Percentiles rank a stretch among this genome's conserved stretches.
These are phyloP conservation scores for Atta colombica DNA, from an alignment of 1,140 invertebrate species.

Conservation along the genomic window DNA sequence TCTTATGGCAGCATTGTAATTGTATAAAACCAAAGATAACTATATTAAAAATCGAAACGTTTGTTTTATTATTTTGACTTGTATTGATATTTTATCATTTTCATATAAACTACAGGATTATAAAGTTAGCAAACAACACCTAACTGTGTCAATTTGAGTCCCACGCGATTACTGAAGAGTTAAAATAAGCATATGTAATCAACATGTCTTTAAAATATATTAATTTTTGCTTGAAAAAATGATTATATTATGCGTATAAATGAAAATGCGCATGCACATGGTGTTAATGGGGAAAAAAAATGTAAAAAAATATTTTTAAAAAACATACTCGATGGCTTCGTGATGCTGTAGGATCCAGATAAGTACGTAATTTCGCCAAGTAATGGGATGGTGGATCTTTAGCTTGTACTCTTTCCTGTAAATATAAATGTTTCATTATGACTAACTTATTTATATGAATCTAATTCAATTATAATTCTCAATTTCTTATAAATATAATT, in stretches of 20 bases:
- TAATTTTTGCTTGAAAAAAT: neutral
- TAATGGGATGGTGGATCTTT: conserved; percentile 98
- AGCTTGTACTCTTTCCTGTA: conserved; percentile 97
- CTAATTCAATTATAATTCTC: neutral
- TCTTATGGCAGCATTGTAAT: too few relatives aligned
- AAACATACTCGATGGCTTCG: conserved; percentile 95
- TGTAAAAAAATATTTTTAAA: conserved; percentile 32
- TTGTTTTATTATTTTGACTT: too few relatives aligned
- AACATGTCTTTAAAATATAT: neutral
- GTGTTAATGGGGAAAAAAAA: neutral
- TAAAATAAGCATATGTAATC: too few relatives aligned
- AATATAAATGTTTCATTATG: conserved; percentile 70
- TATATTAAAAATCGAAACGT: too few relatives aligned
- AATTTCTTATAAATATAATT: neutral
- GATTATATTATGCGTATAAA: neutral
- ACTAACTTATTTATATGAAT: neutral
- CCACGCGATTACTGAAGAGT: too few relatives aligned
- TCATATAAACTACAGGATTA: too few relatives aligned
- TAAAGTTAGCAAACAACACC: too few relatives aligned
- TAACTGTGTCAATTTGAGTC: too few relatives aligned
- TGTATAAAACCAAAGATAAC: too few relatives aligned
- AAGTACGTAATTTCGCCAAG: conserved; percentile 96
- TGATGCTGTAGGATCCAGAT: conserved; percentile 98
- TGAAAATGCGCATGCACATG: neutral
- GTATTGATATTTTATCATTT: too few relatives aligned